Base-by-base conservation (phyloP, 2,113 vertebrate genomes). In the Piaya cayana region DNA sequence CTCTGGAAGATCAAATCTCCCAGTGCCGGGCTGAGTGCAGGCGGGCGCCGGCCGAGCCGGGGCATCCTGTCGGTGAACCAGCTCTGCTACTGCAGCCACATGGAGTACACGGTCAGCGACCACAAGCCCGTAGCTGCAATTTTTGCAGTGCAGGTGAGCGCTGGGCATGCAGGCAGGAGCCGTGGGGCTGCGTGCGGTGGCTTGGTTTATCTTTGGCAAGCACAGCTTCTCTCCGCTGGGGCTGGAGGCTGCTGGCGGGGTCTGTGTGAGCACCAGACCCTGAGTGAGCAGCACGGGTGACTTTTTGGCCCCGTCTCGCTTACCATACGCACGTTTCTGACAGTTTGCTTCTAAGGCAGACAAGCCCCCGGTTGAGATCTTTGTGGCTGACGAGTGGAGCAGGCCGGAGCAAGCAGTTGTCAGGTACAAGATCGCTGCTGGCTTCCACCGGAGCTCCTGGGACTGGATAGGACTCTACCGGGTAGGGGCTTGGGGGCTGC, bases 381-480 rank as follows among this genome's bases (percentile, higher is more conserved):
- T 98, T 65, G 98, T 99, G 49, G 98, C 98, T 39, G 99, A 98
- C 2, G 99, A 99, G 83, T 99, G 99, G 99, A 97, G 92, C 68
- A 98, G 98, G 90, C 97, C 98, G 1, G 98, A 99, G 53, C 99
- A 99, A 81, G 98, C 99, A 2, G 96, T 98, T 69, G 98, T 98
- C 79, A 98, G 96, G 92, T 99, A 99, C 95, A 98, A 96, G 68
- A 95, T 98, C 93, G 98, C 98, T 16, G 95, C 97, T 2, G 96
- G 95, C 75, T 99, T 99, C 85, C 98, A 99, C 93, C 98, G 99
- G 85, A 99, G 99, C 95, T 99, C 99, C 65, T 99, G 99, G 99
- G 99, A 99, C 98, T 99, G 99, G 99, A 98, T 99, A 12, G 99
- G 99, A 81, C 98, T 99, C 89, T 99, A 99, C 95, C 98, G 98